Evolutionary conservation across 2,797 vertebrate species (phyloP), one percentile per base, ranked within the genome.

Genomic region (Gallinago solitaria): DNA sequence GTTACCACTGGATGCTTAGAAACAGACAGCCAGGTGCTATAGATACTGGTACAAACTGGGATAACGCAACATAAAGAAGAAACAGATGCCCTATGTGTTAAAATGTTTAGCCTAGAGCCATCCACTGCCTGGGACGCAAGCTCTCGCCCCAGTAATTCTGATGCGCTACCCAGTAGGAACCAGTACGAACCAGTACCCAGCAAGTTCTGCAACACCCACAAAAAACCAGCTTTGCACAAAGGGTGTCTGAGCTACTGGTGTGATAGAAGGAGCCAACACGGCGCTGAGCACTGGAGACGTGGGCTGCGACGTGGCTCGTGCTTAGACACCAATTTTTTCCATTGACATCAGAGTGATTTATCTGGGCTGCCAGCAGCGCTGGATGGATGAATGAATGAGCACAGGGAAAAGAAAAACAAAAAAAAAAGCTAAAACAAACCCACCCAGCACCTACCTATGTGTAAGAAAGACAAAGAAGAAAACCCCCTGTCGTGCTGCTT

Each of bases 211-310:
- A 14, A 14, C 23, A 45, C 8, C n/a, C 45, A 2, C 13, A 30
- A 32, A 18, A 47, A 45, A 47, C 25, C 33, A 53, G 51, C 50
- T 70, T 59, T 71, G 57, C 59, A 39, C 70, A 19, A 43, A 43
- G 70, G 64, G 35, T 47, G 45, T 15, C 86, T 1, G 3, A 74
- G 25, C 17, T 11, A 8, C 41, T 16, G 3, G 11, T 27, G 61
- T 19, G 74, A 16, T 25, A 7, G 1, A 24, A 24, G 0, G 15
- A 84, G 67, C 35, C 68, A 17, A 6, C 7, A 12, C 20, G 0
- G 47, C 47, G 13, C 14, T 6, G 11, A 0, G n/a, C 18, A 16
- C 24, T 6, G 4, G 28, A 15, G 4, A 32, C 3, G 0, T 2
- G 9, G 78, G 39, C 33, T 47, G 48, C 1, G 2, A 28, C 2